Conservation (phyloP, 2,888 invertebrate species). For the Eustalomyia histrio region DNA sequence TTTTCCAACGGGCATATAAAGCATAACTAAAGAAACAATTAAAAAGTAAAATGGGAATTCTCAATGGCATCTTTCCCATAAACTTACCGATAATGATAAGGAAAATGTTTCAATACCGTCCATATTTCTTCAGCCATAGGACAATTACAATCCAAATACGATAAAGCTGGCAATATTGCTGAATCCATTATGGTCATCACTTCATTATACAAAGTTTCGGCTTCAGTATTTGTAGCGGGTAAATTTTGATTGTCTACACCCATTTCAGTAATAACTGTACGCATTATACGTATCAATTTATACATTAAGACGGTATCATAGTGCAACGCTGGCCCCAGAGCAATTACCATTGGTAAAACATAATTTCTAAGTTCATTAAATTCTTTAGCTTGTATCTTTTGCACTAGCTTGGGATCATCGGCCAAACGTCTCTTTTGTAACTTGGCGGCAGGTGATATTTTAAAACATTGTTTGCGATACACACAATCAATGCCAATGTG, state of each 20-base stretch:
- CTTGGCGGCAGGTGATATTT: constrained; percentile 82
- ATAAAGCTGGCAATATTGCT: constrained; percentile 93
- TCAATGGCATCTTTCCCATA: neutral
- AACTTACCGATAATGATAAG: constrained; percentile 87
- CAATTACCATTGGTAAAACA: constrained; percentile 91
- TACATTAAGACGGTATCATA: constrained; percentile 93
- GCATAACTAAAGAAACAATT: constrained; percentile 83
- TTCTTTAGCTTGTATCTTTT: constrained; percentile 81
- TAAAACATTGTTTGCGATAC: constrained; percentile 87
- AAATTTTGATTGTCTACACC: constrained; percentile 77
- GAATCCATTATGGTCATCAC: constrained; percentile 92
- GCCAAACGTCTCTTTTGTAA: constrained; percentile 84
- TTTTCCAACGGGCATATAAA: constrained; percentile 98
- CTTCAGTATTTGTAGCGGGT: constrained; percentile 73
- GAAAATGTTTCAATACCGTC: constrained; percentile 91
- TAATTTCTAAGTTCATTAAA: constrained; percentile 87
- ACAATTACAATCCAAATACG: constrained; percentile 95
- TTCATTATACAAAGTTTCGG: constrained; percentile 87
- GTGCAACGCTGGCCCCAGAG: constrained; percentile 93
- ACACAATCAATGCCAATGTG: constrained; percentile 92
- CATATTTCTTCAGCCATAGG: constrained; percentile 98
- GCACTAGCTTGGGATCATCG: constrained; percentile 74
- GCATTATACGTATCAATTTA: constrained; percentile 85
- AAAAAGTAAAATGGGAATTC: neutral
- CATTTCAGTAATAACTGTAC: constrained; percentile 78